phyloP scores from a whole-genome alignment of 2,888 invertebrate species.

The Tribolium freemani region DNA sequence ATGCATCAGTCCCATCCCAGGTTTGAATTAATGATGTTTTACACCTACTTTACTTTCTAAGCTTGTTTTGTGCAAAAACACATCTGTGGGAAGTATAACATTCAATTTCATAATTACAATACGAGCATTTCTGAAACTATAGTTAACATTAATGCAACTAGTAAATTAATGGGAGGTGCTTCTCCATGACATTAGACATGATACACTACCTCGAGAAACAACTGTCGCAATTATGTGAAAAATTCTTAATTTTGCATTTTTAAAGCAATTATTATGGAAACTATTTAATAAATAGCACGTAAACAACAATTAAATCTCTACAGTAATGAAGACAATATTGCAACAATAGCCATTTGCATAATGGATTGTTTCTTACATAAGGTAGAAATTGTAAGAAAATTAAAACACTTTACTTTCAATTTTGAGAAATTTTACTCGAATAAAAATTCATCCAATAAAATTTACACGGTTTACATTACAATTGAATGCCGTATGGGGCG shows the following conservation, averaged over 20 bases:
- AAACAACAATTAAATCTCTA: conserved; percentile 53
- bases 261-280: conserved; percentile 21
- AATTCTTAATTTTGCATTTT: conserved; percentile 1
- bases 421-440: conserved; percentile 48
- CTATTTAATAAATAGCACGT: conserved; percentile 54
- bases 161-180: conserved; percentile 38
- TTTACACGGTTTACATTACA: conserved; percentile 37
- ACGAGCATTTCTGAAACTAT: conserved; percentile 35
- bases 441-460: conserved; percentile 35
- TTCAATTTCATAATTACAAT: conserved; percentile 55
- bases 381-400: conserved; percentile 53
- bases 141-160: conserved; percentile 34
- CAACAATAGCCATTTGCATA: conserved; percentile 59
- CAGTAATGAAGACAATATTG: conserved; percentile 50
- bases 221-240: conserved; percentile 8
- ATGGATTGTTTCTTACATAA: conserved; percentile 56
- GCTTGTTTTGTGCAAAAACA: conserved; percentile 53
- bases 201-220: conserved; percentile 14
- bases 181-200: conserved; percentile 40
- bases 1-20: conserved; percentile 47
- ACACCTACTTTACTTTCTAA: conserved; percentile 59
- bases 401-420: conserved; percentile 53
- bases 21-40: conserved; percentile 54
- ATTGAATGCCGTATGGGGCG: conserved; percentile 43
- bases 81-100: conserved; percentile 55